A percentile compares a stretch with the other conserved stretches of the same genome.
These are phyloP conservation scores for Solenopsis invicta DNA, from an alignment of 1,140 invertebrate genomes.

Conservation along the genomic window DNA sequence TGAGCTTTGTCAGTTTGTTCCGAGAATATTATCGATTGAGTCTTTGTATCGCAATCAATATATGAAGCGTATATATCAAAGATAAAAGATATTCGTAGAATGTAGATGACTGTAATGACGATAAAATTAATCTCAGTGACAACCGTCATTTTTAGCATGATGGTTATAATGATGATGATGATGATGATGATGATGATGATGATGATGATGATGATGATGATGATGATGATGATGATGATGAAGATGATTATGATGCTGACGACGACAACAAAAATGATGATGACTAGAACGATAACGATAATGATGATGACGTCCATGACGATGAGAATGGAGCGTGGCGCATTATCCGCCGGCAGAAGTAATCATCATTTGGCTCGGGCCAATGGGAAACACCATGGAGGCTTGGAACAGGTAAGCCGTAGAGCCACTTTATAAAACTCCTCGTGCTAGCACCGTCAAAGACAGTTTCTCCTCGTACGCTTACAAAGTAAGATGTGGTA, in stretches of 20 bases:
- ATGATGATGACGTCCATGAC: conserved; percentile 68
- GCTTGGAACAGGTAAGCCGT: conserved; percentile 57
- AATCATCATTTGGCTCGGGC: conserved; percentile 79
- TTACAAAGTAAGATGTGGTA: conserved; percentile 56
- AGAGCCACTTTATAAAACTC: conserved; percentile 71
- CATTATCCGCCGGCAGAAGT: conserved; percentile 69
- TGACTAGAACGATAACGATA: conserved; percentile 67
- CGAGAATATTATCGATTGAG: background rate
- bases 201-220: conserved; percentile 59
- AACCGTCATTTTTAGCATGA: conserved; percentile 21
- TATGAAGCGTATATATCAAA: background rate
- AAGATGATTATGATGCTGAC: conserved; percentile 47
- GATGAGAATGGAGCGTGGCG: conserved; percentile 64
- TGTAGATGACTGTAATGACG: conserved; percentile 26
- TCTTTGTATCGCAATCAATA: background rate
- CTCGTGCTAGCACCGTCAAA: conserved; percentile 49
- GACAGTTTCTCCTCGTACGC: conserved; percentile 71
- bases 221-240: conserved; percentile 54
- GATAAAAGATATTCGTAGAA: conserved; percentile 18
- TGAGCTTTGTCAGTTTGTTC: background rate
- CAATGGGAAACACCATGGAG: conserved; percentile 77
- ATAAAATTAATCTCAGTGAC: conserved; percentile 64
- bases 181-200: conserved; percentile 60
- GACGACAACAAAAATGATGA: conserved; percentile 68
- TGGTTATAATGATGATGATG: conserved; percentile 69